Evolutionary conservation across 2,113 vertebrate genomes (phyloP), one percentile per base, ranked within the genome.

Genomic region (Sphaerodactylus townsendi): DNA sequence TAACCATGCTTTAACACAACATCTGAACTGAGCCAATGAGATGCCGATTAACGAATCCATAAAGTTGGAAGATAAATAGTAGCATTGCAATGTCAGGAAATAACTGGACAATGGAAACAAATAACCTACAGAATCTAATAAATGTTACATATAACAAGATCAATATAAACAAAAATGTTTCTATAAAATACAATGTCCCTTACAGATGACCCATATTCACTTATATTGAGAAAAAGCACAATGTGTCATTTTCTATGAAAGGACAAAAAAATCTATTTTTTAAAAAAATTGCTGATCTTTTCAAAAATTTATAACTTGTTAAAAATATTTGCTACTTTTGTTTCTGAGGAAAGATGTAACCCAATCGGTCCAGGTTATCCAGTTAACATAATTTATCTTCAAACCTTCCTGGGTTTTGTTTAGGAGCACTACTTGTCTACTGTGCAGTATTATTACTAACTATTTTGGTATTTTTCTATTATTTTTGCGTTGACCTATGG

Each of bases 21-120:
- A 21, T 46, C 53, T 73, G 10, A 64, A 78, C 64, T 35, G 17
- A 72, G 53, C 14, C 48, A 35, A 25, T n/a, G 30, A 48, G 21
- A 13, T 37, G 17, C n/a, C 21, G 9, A 19, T 64, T 15, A 53
- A 33, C 86, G 77, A 87, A 77, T 83, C 75, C 75, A 85, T 68
- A 65, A 90, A 90, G 87, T 83, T 80, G 87, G 85, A 66, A 82
- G 68, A 90, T 46, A 81, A 87, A 44, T 37, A 74, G 76, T 79
- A 84, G 89, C 21, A 81, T 86, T 79, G 84, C 86, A 88, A 85
- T 35, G 2, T 0, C 41, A 70, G 66, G 10, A 39, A 85, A 85
- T 23, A 21, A 4, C 2, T 41, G 62, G 19, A 28, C 35, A 11
- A 76, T 19, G 75, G 77, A 86, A 59, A 78, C 69, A 82, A 11